Conservation (phyloP, 2,888 invertebrate genomes). For the Pimpla rufipes region DNA sequence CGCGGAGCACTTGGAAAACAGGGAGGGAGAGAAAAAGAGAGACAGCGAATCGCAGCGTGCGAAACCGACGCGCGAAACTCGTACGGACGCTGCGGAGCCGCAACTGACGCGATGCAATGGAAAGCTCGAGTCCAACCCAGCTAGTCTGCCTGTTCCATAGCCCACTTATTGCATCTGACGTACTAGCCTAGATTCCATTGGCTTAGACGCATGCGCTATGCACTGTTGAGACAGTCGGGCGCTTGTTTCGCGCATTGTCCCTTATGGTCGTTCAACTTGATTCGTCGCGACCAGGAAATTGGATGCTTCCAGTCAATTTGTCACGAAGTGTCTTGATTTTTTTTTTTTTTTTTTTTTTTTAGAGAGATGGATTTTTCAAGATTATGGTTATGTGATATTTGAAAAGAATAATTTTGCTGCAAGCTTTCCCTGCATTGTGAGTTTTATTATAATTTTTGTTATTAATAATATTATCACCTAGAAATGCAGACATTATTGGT, state of each 20-base stretch:
- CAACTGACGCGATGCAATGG: constrained; percentile 66
- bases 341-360: not conserved
- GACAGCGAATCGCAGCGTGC: not conserved
- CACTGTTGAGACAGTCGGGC: constrained; percentile 62
- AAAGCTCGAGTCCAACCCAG: constrained; percentile 31
- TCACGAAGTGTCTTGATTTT: constrained; percentile 16
- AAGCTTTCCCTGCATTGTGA: no score
- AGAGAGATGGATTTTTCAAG: not conserved
- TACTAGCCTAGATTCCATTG: constrained; percentile 78
- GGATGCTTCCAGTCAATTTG: constrained; percentile 2
- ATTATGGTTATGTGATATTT: no score
- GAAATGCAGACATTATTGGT: no score
- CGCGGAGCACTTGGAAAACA: no score
- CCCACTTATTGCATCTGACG: constrained; percentile 68
- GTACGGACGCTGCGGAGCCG: constrained; percentile 54
- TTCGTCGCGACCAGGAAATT: constrained; percentile 2
- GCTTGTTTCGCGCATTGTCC: constrained; percentile 62
- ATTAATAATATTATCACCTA: no score
- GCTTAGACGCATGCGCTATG: constrained; percentile 75
- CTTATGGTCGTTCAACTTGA: constrained; percentile 58
- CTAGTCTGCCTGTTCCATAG: constrained; percentile 30
- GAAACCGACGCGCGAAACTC: not conserved
- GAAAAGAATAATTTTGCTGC: no score
- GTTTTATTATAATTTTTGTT: no score
- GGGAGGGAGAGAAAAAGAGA: no score